These are phyloP conservation scores for Rhynchophorus ferrugineus DNA, from an alignment of 1,140 invertebrate species.

Conservation along the genomic window DNA sequence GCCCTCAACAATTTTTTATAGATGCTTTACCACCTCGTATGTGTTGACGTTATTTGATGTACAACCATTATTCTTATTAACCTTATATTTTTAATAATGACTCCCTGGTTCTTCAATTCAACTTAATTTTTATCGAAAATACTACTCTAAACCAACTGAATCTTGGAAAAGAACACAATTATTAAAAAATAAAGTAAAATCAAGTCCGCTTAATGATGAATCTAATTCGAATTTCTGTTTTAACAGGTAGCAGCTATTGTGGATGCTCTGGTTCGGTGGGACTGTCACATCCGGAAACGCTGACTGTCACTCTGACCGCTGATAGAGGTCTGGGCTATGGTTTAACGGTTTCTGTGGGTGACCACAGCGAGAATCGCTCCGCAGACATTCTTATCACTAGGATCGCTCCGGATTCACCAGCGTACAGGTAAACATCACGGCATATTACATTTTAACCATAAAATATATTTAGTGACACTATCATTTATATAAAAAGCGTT, in stretches of 20 bases:
- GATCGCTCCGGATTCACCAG: constrained; percentile 61
- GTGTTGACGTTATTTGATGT: too few relatives aligned
- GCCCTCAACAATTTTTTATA: too few relatives aligned
- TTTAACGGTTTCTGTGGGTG: constrained; percentile 40
- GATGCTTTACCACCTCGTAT: too few relatives aligned
- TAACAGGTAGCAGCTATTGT: constrained; percentile 30
- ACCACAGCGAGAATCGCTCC: constrained; percentile 39
- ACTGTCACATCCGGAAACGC: constrained; percentile 60
- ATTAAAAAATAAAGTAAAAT: neutral
- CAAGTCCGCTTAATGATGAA: neutral
- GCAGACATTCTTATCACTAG: constrained; percentile 50
- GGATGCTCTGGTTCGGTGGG: constrained; percentile 39
- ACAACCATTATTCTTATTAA: too few relatives aligned
- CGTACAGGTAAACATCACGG: constrained; percentile 54
- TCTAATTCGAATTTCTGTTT: neutral
- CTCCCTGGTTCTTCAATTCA: too few relatives aligned
- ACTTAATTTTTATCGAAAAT: too few relatives aligned
- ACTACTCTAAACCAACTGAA: too few relatives aligned
- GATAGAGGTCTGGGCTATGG: constrained; percentile 44
- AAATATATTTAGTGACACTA: too few relatives aligned
- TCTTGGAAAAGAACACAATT: too few relatives aligned
- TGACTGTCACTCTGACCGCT: constrained; percentile 57
- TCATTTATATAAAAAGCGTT: too few relatives aligned
- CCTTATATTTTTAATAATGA: too few relatives aligned
- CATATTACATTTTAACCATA: neutral